Evolutionary conservation across 2,113 vertebrate genomes (phyloP).

Genomic region (Nymphicus hollandicus): DNA sequence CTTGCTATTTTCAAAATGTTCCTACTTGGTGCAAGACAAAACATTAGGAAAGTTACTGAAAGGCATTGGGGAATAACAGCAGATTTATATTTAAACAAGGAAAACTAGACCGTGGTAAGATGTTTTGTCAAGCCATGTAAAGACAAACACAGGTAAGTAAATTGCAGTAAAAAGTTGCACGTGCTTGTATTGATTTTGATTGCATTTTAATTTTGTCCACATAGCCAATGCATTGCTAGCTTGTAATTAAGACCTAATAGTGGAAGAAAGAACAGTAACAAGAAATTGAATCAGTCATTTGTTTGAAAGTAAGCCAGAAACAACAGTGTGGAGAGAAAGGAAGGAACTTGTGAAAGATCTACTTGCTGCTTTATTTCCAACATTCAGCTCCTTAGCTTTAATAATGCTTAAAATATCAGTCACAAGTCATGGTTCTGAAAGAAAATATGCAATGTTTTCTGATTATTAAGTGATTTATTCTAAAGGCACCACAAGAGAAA

Average conservation of each 20-base stretch:
- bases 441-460: not conserved
- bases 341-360: not conserved
- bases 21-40: not conserved
- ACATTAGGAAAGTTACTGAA: not conserved
- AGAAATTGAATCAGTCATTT: not conserved
- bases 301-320: not conserved
- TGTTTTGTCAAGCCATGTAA: not conserved
- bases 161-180: not conserved
- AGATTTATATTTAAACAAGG: not conserved
- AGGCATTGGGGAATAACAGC: not conserved
- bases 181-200: not conserved
- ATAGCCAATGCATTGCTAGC: not conserved
- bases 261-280: not conserved
- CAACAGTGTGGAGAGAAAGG: not conserved
- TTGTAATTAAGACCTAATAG: not conserved
- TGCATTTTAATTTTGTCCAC: not conserved
- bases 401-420: not conserved
- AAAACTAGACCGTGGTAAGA: not conserved
- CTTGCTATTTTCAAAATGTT: not conserved
- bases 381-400: not conserved
- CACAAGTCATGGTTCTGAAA: not conserved
- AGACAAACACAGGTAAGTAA: not conserved
- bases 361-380: not conserved
- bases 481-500: not conserved
- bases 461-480: conserved; percentile 4